These are phyloP conservation scores for Polymixis flavicincta DNA, from an alignment of 2,888 invertebrate species.

Conservation along the genomic window DNA sequence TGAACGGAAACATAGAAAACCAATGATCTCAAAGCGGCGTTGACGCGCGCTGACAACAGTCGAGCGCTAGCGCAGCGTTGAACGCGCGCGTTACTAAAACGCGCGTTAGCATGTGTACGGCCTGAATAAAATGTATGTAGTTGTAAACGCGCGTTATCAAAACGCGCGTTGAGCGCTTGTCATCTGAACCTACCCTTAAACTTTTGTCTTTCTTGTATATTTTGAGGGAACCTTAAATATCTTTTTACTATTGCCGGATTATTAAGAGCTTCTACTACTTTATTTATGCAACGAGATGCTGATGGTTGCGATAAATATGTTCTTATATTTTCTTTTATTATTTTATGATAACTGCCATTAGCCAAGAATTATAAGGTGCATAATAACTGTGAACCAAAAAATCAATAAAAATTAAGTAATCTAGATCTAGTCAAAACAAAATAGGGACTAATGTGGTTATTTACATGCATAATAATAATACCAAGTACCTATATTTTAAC, in stretches of 20 bases:
- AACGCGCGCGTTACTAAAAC: too few species aligned
- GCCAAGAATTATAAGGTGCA: background rate
- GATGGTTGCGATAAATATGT: conserved; percentile 18
- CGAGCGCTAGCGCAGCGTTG: too few species aligned
- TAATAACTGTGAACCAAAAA: background rate
- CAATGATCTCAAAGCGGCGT: too few species aligned
- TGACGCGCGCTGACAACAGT: too few species aligned
- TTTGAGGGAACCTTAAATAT: too few species aligned
- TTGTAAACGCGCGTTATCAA: too few species aligned
- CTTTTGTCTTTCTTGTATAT: too few species aligned
- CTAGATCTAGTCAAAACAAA: conserved; percentile 11
- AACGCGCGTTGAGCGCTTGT: too few species aligned
- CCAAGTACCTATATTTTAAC: background rate
- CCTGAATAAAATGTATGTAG: too few species aligned
- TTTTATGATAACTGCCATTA: conserved; percentile 22
- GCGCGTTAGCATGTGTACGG: too few species aligned
- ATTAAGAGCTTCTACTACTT: conserved; percentile 17
- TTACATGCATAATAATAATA: conserved; percentile 7
- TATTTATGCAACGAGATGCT: conserved; percentile 18
- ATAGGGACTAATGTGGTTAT: conserved; percentile 8
- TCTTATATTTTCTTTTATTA: conserved; percentile 6
- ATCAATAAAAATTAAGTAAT: background rate
- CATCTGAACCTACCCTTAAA: too few species aligned
- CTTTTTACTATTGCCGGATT: conserved; percentile 17
- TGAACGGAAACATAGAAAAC: too few species aligned